Evolutionary conservation across 1,140 invertebrate genomes (phyloP), one percentile per base, ranked within the genome.

Genomic region (Halesus radiatus): DNA sequence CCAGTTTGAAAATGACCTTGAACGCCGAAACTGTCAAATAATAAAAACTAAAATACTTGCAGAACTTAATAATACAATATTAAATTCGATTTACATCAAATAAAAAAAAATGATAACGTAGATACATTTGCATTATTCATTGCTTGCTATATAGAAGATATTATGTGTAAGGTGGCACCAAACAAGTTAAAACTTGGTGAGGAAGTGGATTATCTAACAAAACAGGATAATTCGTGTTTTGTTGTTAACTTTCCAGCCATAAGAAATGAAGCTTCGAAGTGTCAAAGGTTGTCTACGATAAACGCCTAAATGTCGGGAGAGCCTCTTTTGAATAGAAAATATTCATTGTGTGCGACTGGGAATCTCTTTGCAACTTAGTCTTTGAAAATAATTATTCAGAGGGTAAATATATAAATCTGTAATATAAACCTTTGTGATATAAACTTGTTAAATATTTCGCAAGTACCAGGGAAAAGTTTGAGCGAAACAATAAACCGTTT

Each of bases 201-300:
- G 3, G 7, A 45, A 45, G 8, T 13, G 8, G 37, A 10, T 45
- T 45, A 45, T 45, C 10, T 22, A 60, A 60, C 56, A 22, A 60
- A 58, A 23, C 2, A 23, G 56, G 20, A 13, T 60, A 13, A 60
- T 22, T 60, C 56, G 7, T 8, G 62, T 15, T 16, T 32, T 66
- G 62, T 66, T 66, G 32, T 66, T 66, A 66, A 66, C 62, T 66
- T n/a, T 32, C n/a, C 8, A 32, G 23, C 62, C 26, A 66, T 72
- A 52, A 72, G 7, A 52, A 72, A 72, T 72, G 20, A 72, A 22
- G 62, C n/a, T 18, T 29, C n/a, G 10, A 37, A 72, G 68, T 72
- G 68, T 50, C 68, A 72, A 20, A 72, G 68, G 68, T 72, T 45
- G 50, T 52, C 20, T 16, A 22, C 18, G 68, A 72, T 72, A 72